These are phyloP conservation scores for Parascotia fuliginaria DNA, from an alignment of 2,888 invertebrate species.

Conservation along the genomic window DNA sequence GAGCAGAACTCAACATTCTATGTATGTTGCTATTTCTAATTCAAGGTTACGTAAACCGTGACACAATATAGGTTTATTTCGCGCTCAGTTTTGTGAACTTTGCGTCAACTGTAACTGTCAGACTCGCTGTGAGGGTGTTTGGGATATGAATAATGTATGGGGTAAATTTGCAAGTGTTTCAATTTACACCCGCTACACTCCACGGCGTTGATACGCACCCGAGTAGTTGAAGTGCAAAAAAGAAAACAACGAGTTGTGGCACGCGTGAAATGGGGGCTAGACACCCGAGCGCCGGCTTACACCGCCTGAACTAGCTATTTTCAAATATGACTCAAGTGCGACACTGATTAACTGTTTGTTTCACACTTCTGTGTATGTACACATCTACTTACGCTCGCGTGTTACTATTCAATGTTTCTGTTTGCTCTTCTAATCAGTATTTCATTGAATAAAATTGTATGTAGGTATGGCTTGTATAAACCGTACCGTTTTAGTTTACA, in stretches of 20 bases:
- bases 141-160: constrained; percentile 83
- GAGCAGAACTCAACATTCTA: constrained; percentile 36
- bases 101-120: constrained; percentile 72
- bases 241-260: constrained; percentile 72
- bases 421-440: constrained; percentile 2
- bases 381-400: constrained; percentile 8
- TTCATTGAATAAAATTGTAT: constrained; percentile 2
- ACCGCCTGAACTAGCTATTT: constrained; percentile 42
- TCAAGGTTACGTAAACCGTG: constrained; percentile 42
- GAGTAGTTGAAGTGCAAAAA: constrained; percentile 81
- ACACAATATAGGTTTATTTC: constrained; percentile 53
- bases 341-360: constrained; percentile 36
- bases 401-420: constrained; percentile 9
- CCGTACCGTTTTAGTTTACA: background rate
- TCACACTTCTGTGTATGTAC: constrained; percentile 23
- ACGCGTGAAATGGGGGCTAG: constrained; percentile 45
- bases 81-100: constrained; percentile 62
- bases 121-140: constrained; percentile 71
- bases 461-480: constrained; percentile 1
- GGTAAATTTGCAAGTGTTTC: constrained; percentile 86
- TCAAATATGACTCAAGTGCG: constrained; percentile 36
- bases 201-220: constrained; percentile 73
- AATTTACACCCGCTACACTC: constrained; percentile 83
- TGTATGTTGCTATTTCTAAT: constrained; percentile 20
- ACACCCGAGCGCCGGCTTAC: constrained; percentile 24